Base-by-base conservation (phyloP, 2,113 vertebrate genomes). In the Hystrix brachyura region DNA sequence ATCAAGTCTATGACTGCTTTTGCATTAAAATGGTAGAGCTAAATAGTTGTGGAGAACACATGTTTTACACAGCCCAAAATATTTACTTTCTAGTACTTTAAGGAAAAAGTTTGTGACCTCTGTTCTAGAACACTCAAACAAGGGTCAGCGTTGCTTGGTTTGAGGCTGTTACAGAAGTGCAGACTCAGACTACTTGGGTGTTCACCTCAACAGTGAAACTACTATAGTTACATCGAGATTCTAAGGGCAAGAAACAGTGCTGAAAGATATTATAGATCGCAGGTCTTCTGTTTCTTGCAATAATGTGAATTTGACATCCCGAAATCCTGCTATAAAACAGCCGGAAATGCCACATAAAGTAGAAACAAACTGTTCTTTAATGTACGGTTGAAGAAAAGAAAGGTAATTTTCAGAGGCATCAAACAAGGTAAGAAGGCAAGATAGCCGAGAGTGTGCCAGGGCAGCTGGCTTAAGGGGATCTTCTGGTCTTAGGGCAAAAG, bases 221-320 rank as follows among this genome's bases (percentile, higher is more conserved):
- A 76, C 48, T 65, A 7, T 51, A 51, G 67, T 86, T 76, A 46
- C 17, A 72, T 88, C 34, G 79, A 85, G 34, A 23, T 71, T 69
- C 65, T 72, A 76, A 90, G 69, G 90, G 69, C 64, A 84, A 87
- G 51, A 95, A 89, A 60, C 57, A 91, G n/a, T 21, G 59, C 27
- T 79, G 64, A 91, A 90, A 93, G 64, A 85, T 1, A 65, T 72
- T 90, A n/a, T 55, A 79, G 85, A 57, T 43, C 38, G 17, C n/a
- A 65, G 25, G 19, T 84, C 62, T 94, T 80, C 53, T 23, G 19
- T 84, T 84, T 96, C 25, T 84, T 80, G 9, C 69, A 65, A 43
- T 93, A 84, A 65, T 21, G 27, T 91, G 78, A 90, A 87, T 90
- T 65, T 62, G 74, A 53, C 11, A 38, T 46, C 29, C 38, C 89